Conservation (phyloP, 2,888 invertebrate species). For the Ornithoptera priamus region DNA sequence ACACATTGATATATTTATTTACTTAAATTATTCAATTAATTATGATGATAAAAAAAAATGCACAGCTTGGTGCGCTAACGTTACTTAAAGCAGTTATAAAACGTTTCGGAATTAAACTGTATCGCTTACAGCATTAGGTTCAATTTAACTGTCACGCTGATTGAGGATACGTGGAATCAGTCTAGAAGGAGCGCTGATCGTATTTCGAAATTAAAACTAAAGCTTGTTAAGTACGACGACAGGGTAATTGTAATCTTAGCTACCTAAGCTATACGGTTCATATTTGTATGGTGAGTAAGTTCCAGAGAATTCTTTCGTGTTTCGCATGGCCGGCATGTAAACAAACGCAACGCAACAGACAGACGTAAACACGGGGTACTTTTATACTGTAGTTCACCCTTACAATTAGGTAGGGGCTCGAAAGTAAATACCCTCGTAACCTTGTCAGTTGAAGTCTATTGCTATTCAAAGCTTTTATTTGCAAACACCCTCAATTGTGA, state of each 20-base stretch:
- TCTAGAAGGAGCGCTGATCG: conserved; percentile 27
- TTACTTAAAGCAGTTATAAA: conserved; percentile 7
- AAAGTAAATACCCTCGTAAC: no score
- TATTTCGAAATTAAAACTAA: conserved; percentile 36
- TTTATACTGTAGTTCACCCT: not conserved
- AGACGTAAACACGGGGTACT: conserved; percentile 31
- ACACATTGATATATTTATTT: no score
- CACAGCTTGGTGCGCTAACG: conserved; percentile 9
- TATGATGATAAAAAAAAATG: no score
- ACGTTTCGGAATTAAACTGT: not conserved
- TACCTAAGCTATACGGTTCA: conserved; percentile 6
- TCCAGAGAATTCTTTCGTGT: conserved; percentile 48
- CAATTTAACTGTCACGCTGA: not conserved
- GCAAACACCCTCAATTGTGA: no score
- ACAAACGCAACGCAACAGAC: conserved; percentile 63
- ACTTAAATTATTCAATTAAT: no score
- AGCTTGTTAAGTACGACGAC: conserved; percentile 17
- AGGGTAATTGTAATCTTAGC: conserved; percentile 28
- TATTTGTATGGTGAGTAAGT: conserved; percentile 31
- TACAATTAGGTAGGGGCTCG: no score
- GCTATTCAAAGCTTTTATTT: no score
- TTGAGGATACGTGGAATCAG: conserved; percentile 18
- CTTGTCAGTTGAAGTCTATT: no score
- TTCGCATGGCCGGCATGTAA: conserved; percentile 52
- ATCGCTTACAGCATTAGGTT: not conserved